phyloP scores from a whole-genome alignment of 2,113 vertebrate genomes.

The Lampris megalopsis region DNA sequence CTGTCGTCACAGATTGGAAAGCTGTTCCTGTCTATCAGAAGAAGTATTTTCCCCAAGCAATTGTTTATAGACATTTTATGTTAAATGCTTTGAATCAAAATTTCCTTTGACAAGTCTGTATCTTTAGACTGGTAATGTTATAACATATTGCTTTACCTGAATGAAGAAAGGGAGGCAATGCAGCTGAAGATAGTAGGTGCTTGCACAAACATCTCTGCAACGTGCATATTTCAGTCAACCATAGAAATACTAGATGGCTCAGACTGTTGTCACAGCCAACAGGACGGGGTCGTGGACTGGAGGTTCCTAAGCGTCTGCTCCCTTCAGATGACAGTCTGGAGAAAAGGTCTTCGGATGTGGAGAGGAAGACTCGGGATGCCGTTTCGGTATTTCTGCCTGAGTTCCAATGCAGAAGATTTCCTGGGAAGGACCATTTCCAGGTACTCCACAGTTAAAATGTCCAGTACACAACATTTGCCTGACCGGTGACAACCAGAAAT shows the following conservation, averaged over 20 bases:
- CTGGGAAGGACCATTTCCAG: constrained; percentile 71
- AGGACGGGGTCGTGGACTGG: constrained; percentile 29
- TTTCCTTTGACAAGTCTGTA: too few relatives aligned
- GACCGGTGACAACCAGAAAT: not conserved
- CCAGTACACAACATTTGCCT: not conserved
- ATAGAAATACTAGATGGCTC: constrained; percentile 55
- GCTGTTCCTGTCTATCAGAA: too few relatives aligned
- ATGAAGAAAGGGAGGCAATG: constrained; percentile 20
- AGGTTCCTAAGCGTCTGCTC: constrained; percentile 24
- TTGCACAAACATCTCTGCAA: constrained; percentile 54
- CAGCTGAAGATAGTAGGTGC: not conserved
- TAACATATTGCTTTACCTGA: not conserved
- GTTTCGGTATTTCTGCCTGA: constrained; percentile 90
- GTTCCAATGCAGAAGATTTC: constrained; percentile 83
- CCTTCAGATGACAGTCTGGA: constrained; percentile 49
- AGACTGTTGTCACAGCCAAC: constrained; percentile 34
- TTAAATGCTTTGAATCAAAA: too few relatives aligned
- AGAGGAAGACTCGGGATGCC: constrained; percentile 78
- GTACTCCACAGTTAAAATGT: constrained; percentile 37
- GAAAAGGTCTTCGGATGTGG: constrained; percentile 34
- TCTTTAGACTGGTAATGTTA: too few relatives aligned
- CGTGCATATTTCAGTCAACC: constrained; percentile 66
- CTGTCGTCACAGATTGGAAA: too few relatives aligned
- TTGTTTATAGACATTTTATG: too few relatives aligned
- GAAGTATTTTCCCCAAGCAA: too few relatives aligned